Base-by-base conservation (phyloP, 35 echinoderm and acorn worm species). In the Lytechinus variegatus region DNA sequence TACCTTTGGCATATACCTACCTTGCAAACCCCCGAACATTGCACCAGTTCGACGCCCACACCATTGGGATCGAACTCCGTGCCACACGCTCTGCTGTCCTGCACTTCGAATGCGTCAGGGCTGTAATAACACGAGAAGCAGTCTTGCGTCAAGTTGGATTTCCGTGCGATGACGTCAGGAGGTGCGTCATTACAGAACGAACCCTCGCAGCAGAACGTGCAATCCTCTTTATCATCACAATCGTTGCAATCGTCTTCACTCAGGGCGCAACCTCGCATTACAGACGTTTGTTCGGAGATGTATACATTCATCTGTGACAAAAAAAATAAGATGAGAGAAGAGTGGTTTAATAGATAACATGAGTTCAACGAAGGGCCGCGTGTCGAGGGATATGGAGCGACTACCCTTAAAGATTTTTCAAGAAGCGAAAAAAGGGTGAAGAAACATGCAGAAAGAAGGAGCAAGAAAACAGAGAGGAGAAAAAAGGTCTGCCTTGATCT, bases 181-280 rank as follows among this genome's bases (percentile, higher is more conserved):
- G 91, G 91, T 9, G 91, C 91, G 91, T 93, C 91, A 56, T 93
- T 93, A 53, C 91, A 93, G 91, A 52, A 93, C 4, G 91, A 93
- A 0, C 91, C 91, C 54, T 54, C 91, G 27, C 91, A 93, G 54
- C 91, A 93, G 91, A 93, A 93, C 10, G 52, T 93, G 27, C 91
- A 93, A 53, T 93, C 91, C 53, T 93, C 91, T 54, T 56, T 93
- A 53, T 93, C 91, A 53, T 93, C 91, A 93, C 91, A 93, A 53
- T 93, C 91, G 53, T 93, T 93, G 24, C 91, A 93, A 27, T 93
- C 91, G 28, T 93, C 91, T 53, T 93, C 91, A 53, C 52, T 93
- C 1, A 93, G 11, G 52, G 91, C 91, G 27, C 91, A 93, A 10
- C 91, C 91, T 54, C 91, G 10, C 52, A 53, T 53, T 9, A 93